These are phyloP conservation scores for Mionectes macconnelli DNA, from an alignment of 2,113 vertebrate species.

Conservation along the genomic window DNA sequence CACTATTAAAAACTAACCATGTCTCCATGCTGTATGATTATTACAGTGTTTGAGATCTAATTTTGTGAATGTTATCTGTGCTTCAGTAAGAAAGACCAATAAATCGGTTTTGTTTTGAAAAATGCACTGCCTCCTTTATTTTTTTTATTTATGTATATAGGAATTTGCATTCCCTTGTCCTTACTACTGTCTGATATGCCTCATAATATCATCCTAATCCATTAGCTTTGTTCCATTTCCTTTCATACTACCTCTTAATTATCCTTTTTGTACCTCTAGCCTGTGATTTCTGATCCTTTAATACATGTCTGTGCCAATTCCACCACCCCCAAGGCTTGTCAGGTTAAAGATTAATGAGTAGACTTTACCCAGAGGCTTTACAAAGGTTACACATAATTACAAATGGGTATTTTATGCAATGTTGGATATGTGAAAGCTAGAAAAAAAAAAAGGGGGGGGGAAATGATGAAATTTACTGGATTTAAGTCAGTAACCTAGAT, in stretches of 20 bases:
- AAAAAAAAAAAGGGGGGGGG: background rate
- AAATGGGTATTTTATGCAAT: slow-evolving; percentile 77
- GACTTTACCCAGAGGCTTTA: slow-evolving; percentile 77
- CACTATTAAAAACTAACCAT: background rate
- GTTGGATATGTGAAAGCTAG: slow-evolving; percentile 69
- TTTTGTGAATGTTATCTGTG: background rate
- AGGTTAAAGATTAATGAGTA: slow-evolving; percentile 83
- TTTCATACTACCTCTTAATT: slow-evolving; percentile 70
- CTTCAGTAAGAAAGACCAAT: slow-evolving; percentile 8
- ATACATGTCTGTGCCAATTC: slow-evolving; percentile 68
- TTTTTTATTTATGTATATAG: slow-evolving; percentile 32
- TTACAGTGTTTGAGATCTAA: slow-evolving; percentile 2
- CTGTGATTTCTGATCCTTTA: slow-evolving; percentile 58
- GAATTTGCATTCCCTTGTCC: slow-evolving; percentile 60
- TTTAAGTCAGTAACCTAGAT: slow-evolving; percentile 63
- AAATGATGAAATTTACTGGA: slow-evolving; percentile 61
- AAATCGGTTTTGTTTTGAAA: slow-evolving; percentile 52
- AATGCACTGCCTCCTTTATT: slow-evolving; percentile 7
- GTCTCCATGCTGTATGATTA: background rate
- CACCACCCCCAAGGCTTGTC: slow-evolving; percentile 71
- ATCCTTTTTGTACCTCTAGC: slow-evolving; percentile 69
- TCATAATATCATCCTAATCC: slow-evolving; percentile 59
- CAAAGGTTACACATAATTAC: slow-evolving; percentile 83
- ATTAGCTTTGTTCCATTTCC: slow-evolving; percentile 68
- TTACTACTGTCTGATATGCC: slow-evolving; percentile 50